Percentiles rank a stretch among this genome's conserved stretches.
Conservation (phyloP, 2,888 invertebrate species). For the Drosophila yooni region DNA sequence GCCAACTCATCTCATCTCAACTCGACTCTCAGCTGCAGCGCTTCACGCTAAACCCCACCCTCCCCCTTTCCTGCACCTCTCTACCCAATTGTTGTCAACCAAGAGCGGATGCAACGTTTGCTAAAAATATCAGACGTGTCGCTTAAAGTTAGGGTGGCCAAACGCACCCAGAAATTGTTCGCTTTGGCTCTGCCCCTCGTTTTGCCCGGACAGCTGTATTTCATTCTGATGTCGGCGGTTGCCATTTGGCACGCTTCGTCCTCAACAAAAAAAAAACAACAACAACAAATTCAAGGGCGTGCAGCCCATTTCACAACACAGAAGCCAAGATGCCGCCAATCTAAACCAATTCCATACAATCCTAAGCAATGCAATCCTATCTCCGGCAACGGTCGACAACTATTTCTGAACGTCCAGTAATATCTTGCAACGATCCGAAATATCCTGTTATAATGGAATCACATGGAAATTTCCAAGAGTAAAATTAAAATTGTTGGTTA, state of each 20-base stretch:
- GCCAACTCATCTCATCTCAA: conserved; percentile 17
- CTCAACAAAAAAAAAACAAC: conserved; percentile 19
- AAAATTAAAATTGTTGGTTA: too few species aligned
- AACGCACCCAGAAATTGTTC: conserved; percentile 19
- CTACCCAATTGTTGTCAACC: conserved; percentile 9
- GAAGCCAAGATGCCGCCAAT: conserved; percentile 54
- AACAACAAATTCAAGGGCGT: conserved; percentile 54
- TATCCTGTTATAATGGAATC: conserved; percentile 15
- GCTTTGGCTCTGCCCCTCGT: conserved; percentile 2
- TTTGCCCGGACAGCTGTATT: conserved; percentile 68
- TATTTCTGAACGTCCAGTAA: conserved; percentile 66
- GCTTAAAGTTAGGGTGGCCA: conserved; percentile 47
- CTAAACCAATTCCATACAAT: conserved; percentile 41
- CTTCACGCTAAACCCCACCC: neutral
- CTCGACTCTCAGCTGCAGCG: neutral
- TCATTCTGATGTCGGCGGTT: conserved; percentile 55
- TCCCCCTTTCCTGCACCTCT: neutral
- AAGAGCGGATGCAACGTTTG: conserved; percentile 49
- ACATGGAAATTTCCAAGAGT: neutral
- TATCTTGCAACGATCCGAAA: conserved; percentile 23
- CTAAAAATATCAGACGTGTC: conserved; percentile 51
- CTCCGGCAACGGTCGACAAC: conserved; percentile 40
- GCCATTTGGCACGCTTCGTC: conserved; percentile 73
- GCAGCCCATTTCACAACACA: conserved; percentile 41
- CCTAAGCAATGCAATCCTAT: conserved; percentile 11